Evolutionary conservation across 2,888 invertebrate genomes (phyloP).

Genomic region (Drepanosiphum platanoidis): DNA sequence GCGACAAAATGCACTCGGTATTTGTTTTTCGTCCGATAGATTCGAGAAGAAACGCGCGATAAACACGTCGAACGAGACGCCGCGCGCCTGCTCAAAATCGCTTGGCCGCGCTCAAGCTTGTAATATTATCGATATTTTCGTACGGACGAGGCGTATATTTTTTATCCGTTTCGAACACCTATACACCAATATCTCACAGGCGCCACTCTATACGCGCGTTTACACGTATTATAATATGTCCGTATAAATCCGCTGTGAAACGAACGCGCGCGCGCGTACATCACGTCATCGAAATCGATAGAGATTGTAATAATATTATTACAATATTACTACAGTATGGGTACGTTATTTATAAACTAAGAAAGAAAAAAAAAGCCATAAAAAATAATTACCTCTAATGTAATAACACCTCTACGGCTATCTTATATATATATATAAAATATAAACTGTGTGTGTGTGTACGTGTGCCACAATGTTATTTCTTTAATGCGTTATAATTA

Average conservation of each 20-base stretch:
- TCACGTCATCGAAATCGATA: neutral
- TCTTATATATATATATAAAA: too few species aligned
- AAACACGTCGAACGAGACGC: neutral
- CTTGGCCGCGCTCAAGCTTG: neutral
- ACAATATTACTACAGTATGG: neutral
- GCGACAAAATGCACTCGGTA: neutral
- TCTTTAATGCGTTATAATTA: conserved; percentile 22
- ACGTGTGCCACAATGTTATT: neutral
- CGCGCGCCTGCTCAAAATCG: neutral
- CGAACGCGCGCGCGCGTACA: too few species aligned
- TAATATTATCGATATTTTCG: neutral
- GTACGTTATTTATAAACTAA: neutral
- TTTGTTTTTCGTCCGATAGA: neutral
- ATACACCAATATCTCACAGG: neutral
- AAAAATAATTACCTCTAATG: neutral
- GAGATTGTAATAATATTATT: neutral
- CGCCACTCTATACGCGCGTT: neutral
- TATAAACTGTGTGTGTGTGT: too few species aligned
- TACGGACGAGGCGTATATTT: too few species aligned
- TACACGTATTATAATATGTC: neutral
- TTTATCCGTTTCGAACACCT: neutral
- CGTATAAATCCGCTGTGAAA: neutral
- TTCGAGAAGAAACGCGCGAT: too few species aligned
- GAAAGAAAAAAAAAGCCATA: neutral
- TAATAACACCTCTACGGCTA: neutral